These are phyloP conservation scores for Callyntrura sp. DNA, from an alignment of 2,888 invertebrate genomes.

Conservation along the genomic window DNA sequence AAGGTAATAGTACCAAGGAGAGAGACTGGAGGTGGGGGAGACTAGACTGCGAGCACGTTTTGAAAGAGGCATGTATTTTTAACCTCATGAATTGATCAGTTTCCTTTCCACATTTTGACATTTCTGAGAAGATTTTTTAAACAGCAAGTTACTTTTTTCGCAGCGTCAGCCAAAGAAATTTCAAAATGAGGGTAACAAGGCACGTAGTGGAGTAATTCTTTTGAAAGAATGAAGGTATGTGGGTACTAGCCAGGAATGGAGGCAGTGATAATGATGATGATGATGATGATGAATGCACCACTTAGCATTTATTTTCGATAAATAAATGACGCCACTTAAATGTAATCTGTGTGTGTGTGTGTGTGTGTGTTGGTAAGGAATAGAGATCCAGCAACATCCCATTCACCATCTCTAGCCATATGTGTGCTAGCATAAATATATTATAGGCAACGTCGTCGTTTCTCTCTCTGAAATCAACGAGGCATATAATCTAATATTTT, in stretches of 20 bases:
- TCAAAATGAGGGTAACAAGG: background rate
- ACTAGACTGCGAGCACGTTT: background rate
- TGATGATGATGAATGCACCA: too few relatives aligned
- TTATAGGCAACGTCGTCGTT: too few relatives aligned
- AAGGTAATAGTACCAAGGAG: background rate
- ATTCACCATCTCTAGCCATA: too few relatives aligned
- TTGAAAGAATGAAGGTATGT: background rate
- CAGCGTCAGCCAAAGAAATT: background rate
- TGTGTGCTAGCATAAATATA: background rate
- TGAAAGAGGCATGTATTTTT: background rate
- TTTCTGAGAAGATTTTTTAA: background rate
- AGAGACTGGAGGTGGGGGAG: background rate
- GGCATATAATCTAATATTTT: too few relatives aligned
- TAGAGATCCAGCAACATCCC: background rate
- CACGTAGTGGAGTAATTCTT: slow-evolving; percentile 1
- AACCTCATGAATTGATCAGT: slow-evolving; percentile 21
- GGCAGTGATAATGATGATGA: background rate
- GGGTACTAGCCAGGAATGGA: background rate
- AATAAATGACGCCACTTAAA: slow-evolving; percentile 44
- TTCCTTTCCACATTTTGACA: background rate
- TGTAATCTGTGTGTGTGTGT: background rate
- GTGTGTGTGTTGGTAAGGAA: background rate
- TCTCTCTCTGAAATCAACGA: too few relatives aligned
- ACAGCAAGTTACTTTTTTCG: background rate
- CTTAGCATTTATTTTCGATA: slow-evolving; percentile 33